Percentiles rank a stretch among this genome's conserved stretches.
Evolutionary conservation across 1,140 invertebrate species (phyloP).

Genomic region (Bradynema listronoti): DNA sequence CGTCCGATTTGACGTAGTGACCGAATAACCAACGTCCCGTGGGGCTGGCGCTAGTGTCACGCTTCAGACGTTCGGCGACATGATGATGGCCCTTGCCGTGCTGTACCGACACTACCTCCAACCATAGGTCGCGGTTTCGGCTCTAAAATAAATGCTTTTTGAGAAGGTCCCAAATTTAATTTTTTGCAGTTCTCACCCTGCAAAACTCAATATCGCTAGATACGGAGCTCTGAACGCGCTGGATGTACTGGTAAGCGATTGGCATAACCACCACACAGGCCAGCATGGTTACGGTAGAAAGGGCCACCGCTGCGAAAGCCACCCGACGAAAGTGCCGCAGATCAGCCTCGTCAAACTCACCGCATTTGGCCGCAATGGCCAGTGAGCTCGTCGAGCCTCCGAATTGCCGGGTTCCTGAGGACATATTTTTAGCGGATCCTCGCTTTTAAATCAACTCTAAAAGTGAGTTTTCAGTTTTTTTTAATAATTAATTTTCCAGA

Average conservation of each 20-base stretch:
- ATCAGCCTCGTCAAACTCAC: constrained; percentile 27
- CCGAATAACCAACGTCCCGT: constrained; percentile 55
- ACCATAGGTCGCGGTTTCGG: constrained; percentile 54
- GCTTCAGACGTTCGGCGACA: constrained; percentile 43
- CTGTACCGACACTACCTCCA: constrained; percentile 53
- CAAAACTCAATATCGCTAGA: constrained; percentile 53
- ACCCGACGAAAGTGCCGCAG: constrained; percentile 39
- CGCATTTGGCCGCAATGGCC: no score
- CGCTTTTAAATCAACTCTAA: no score
- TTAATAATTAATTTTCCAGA: no score
- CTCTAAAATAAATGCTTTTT: constrained; percentile 24
- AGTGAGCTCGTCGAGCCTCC: no score
- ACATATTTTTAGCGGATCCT: no score
- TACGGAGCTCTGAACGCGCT: constrained; percentile 47
- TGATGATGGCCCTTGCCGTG: constrained; percentile 44
- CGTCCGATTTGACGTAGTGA: constrained; percentile 48
- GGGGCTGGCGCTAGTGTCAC: constrained; percentile 22
- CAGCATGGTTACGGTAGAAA: constrained; percentile 56
- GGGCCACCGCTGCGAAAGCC: constrained; percentile 52
- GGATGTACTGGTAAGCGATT: constrained; percentile 53
- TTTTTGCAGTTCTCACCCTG: no score
- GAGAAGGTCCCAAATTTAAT: neutral
- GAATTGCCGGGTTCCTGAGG: no score
- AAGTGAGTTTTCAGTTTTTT: no score
- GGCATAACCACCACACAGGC: constrained; percentile 50